These are phyloP conservation scores for Platyscapa corneri DNA, from an alignment of 1,140 invertebrate genomes.

Conservation along the genomic window DNA sequence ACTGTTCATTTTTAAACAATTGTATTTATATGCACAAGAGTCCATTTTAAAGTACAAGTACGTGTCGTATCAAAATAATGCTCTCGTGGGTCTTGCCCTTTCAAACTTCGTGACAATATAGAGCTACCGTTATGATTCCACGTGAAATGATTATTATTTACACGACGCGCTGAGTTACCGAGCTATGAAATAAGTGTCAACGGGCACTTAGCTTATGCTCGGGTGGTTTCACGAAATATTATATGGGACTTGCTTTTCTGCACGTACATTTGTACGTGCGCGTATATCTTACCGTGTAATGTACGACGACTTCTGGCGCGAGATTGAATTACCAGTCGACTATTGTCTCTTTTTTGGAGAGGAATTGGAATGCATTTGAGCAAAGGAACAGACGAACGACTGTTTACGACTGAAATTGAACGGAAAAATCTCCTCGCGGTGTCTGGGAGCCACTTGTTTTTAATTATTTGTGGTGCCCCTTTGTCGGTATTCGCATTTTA, in stretches of 20 bases:
- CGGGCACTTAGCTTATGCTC: background rate
- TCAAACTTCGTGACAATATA: background rate
- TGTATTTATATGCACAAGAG: too few species aligned
- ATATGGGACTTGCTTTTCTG: background rate
- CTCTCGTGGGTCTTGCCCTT: background rate
- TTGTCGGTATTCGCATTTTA: background rate
- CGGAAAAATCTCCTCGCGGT: background rate
- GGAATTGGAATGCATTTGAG: background rate
- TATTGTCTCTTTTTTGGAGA: background rate
- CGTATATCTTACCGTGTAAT: background rate
- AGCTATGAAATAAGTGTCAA: slow-evolving; percentile 9
- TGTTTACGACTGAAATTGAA: background rate
- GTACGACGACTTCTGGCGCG: background rate
- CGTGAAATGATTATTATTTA: background rate
- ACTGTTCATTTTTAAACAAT: too few species aligned
- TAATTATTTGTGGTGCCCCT: background rate
- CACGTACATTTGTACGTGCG: too few species aligned
- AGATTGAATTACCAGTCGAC: slow-evolving; percentile 13
- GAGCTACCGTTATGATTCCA: background rate
- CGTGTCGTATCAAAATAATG: background rate
- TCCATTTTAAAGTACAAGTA: too few species aligned
- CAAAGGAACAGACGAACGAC: background rate
- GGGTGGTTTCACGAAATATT: background rate
- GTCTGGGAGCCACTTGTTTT: background rate
- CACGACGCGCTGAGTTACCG: background rate